These are phyloP conservation scores for Rallus crepitans DNA, from an alignment of 2,797 vertebrate genomes.

Conservation along the genomic window DNA sequence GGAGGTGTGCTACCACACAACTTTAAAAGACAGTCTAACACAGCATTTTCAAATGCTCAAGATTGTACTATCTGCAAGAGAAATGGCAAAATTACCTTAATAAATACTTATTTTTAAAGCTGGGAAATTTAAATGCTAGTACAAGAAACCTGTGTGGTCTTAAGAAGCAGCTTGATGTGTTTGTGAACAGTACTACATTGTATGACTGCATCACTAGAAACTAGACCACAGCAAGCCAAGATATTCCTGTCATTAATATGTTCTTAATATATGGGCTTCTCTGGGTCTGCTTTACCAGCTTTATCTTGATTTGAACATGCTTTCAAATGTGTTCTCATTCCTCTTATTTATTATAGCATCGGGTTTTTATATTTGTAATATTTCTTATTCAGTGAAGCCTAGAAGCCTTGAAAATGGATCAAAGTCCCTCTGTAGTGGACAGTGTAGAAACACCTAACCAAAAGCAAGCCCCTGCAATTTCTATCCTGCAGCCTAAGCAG, in stretches of 20 bases:
- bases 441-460: neutral
- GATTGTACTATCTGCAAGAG: neutral
- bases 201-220: neutral
- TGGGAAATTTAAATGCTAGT: neutral
- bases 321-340: neutral
- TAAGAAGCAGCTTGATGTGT: neutral
- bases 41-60: rapidly evolving
- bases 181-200: neutral
- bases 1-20: rapidly evolving
- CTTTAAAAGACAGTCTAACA: neutral
- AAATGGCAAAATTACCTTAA: neutral
- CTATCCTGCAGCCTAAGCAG: neutral
- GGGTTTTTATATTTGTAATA: rapidly evolving
- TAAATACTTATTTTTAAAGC: neutral
- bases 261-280: neutral
- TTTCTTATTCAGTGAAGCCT: neutral
- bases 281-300: neutral
- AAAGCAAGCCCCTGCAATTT: neutral
- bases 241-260: neutral
- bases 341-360: neutral
- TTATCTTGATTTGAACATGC: neutral
- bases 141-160: neutral
- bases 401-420: neutral
- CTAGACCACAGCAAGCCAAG: neutral
- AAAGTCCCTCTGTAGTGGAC: neutral